Evolutionary conservation across 2,113 vertebrate species (phyloP).

Genomic region (Antigone vipio): DNA sequence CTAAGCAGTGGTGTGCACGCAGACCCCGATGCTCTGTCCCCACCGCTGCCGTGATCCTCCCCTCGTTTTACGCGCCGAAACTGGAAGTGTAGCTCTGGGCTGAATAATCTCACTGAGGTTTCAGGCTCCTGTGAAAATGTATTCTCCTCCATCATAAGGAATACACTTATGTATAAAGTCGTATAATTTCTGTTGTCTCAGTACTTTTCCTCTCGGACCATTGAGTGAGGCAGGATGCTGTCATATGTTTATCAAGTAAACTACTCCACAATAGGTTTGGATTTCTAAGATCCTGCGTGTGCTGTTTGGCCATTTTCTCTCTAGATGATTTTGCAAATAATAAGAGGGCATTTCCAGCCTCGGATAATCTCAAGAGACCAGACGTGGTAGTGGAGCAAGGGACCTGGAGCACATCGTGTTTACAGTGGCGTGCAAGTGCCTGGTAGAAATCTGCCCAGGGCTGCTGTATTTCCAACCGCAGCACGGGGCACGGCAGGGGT

Average conservation of each 20-base stretch:
- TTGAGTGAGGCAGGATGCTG: background rate
- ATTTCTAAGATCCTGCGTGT: background rate
- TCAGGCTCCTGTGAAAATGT: background rate
- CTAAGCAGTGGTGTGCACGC: background rate
- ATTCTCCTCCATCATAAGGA: background rate
- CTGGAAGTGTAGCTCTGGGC: background rate
- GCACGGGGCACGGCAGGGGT: accelerated
- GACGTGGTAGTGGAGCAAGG: background rate
- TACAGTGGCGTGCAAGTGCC: accelerated
- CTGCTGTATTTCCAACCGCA: background rate
- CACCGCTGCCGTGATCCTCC: accelerated
- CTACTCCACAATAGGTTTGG: background rate
- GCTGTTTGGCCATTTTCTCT: background rate
- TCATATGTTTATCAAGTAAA: background rate
- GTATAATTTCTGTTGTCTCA: background rate
- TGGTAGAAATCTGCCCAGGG: background rate
- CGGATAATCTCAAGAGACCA: background rate
- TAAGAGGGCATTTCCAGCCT: background rate
- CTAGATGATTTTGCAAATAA: background rate
- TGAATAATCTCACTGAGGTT: background rate
- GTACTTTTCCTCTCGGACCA: background rate
- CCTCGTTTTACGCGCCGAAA: accelerated
- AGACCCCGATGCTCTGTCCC: background rate
- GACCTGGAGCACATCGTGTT: accelerated
- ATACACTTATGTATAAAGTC: background rate